These are phyloP conservation scores for Drosophila pullipes DNA, from an alignment of 2,888 invertebrate species.

Conservation along the genomic window DNA sequence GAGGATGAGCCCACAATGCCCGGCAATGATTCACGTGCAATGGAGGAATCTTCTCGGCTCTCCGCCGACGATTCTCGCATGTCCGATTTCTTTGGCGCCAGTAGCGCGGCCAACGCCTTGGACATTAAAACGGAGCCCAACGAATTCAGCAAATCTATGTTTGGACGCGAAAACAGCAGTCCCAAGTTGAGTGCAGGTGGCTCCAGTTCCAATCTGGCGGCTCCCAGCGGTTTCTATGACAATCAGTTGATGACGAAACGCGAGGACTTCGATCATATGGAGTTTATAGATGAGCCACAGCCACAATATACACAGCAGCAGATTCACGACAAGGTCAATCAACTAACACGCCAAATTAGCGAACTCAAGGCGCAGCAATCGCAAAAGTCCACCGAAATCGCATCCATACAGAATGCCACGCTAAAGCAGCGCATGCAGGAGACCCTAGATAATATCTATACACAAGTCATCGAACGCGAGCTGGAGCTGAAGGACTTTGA, in stretches of 20 bases:
- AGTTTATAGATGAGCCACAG: slow-evolving; percentile 74
- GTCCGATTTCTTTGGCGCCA: slow-evolving; percentile 89
- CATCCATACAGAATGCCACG: slow-evolving; percentile 93
- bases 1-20: slow-evolving; percentile 91
- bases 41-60: slow-evolving; percentile 92
- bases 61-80: slow-evolving; percentile 91
- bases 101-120: slow-evolving; percentile 61
- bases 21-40: slow-evolving; percentile 81
- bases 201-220: slow-evolving; percentile 83
- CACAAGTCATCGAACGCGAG: slow-evolving; percentile 92
- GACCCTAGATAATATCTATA: slow-evolving; percentile 91
- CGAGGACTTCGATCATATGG: slow-evolving; percentile 82
- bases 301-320: slow-evolving; percentile 86
- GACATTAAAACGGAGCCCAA: slow-evolving; percentile 75
- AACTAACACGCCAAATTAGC: slow-evolving; percentile 90
- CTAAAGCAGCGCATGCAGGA: slow-evolving; percentile 93
- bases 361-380: slow-evolving; percentile 91
- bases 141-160: slow-evolving; percentile 84
- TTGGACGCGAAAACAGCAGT: slow-evolving; percentile 74
- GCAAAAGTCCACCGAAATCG: slow-evolving; percentile 93
- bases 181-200: slow-evolving; percentile 77
- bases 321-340: slow-evolving; percentile 89
- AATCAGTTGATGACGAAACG: slow-evolving; percentile 71
- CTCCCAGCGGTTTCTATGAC: slow-evolving; percentile 81
- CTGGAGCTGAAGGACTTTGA: slow-evolving; percentile 87